phyloP scores from a whole-genome alignment of 2,113 vertebrate species.

The Gymnogyps californianus region DNA sequence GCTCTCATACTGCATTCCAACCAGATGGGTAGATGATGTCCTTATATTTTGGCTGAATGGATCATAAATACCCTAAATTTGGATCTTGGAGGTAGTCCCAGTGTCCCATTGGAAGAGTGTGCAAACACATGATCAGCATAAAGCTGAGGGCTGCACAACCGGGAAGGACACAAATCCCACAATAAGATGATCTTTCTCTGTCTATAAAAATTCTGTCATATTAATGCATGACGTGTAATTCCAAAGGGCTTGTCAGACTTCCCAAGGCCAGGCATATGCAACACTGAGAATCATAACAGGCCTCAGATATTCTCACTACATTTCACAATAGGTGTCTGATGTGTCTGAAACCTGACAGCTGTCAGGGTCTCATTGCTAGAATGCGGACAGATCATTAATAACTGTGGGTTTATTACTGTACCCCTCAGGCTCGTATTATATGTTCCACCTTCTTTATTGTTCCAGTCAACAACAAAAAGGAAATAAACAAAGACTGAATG shows the following conservation, averaged over 20 bases:
- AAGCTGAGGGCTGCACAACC: not conserved
- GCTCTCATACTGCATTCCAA: not conserved
- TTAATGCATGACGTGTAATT: not conserved
- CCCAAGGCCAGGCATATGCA: not conserved
- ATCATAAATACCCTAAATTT: not conserved
- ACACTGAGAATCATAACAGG: not conserved
- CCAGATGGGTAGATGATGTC: not conserved
- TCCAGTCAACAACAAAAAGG: not conserved
- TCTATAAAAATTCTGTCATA: not conserved
- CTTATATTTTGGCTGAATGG: not conserved
- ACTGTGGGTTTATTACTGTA: not conserved
- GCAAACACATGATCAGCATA: not conserved
- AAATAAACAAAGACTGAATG: not conserved
- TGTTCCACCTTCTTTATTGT: not conserved
- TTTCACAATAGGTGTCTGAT: not conserved
- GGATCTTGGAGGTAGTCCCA: not conserved
- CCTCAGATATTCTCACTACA: not conserved
- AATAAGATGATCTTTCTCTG: not conserved
- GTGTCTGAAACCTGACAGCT: constrained; percentile 2
- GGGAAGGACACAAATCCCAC: not conserved
- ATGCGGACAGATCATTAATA: not conserved
- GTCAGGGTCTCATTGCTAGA: not conserved
- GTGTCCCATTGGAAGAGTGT: not conserved
- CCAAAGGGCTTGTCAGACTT: constrained; percentile 7
- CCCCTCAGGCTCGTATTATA: not conserved